These are phyloP conservation scores for Hystrix brachyura DNA, from an alignment of 2,113 vertebrate species.

Conservation along the genomic window DNA sequence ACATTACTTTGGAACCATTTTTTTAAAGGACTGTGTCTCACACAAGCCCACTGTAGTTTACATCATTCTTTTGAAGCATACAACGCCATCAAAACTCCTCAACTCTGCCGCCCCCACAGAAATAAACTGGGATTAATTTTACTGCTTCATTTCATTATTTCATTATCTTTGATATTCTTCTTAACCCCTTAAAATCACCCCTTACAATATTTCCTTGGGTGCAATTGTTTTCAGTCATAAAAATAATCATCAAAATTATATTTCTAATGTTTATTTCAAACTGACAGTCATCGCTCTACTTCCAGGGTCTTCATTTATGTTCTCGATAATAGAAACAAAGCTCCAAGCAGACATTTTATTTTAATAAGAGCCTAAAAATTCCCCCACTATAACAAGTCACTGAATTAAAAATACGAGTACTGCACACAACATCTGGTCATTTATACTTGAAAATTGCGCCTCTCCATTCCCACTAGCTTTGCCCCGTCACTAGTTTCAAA, in stretches of 20 bases:
- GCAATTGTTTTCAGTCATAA: background rate
- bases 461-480: background rate
- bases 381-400: background rate
- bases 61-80: background rate
- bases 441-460: background rate
- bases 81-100: background rate
- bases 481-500: background rate
- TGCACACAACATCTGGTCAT: background rate
- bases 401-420: background rate
- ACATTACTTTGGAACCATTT: background rate
- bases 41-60: background rate
- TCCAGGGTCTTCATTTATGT: background rate
- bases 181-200: background rate
- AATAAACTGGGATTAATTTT: background rate
- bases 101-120: background rate
- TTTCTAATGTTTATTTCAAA: background rate
- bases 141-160: background rate
- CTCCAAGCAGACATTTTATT: background rate
- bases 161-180: background rate
- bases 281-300: background rate
- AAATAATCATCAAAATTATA: background rate
- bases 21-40: background rate
- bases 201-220: background rate
- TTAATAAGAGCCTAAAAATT: background rate
- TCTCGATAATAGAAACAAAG: background rate